Evolutionary conservation across 2,113 vertebrate genomes (phyloP).

Genomic region (Oxygymnocypris stewartii): DNA sequence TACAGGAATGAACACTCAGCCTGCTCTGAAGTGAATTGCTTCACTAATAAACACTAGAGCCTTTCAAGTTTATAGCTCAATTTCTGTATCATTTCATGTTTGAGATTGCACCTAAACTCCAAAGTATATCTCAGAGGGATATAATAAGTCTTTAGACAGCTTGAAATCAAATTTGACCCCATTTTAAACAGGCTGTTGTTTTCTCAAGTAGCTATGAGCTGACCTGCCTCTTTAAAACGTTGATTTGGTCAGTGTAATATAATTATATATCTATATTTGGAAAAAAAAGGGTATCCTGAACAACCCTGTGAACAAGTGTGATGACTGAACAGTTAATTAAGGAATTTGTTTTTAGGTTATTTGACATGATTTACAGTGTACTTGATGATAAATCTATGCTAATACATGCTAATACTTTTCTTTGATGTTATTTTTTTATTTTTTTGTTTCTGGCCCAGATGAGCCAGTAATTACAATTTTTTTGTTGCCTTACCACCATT

Average conservation of each 20-base stretch:
- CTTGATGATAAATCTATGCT: not conserved
- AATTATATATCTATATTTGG: not conserved
- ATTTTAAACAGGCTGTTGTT: not conserved
- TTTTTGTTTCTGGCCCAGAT: too few species aligned
- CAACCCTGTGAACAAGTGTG: too few species aligned
- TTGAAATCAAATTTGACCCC: not conserved
- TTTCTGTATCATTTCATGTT: not conserved
- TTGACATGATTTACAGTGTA: not conserved
- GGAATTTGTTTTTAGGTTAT: not conserved
- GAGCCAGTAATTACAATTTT: too few species aligned
- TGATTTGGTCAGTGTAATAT: not conserved
- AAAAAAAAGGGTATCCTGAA: not conserved
- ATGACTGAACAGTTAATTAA: too few species aligned
- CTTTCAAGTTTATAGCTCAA: constrained; percentile 19
- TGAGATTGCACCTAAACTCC: not conserved
- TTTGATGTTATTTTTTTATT: too few species aligned
- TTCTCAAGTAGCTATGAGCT: not conserved
- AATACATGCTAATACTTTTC: too few species aligned
- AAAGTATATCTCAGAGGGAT: not conserved
- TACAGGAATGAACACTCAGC: constrained; percentile 11
- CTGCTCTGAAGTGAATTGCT: constrained; percentile 18
- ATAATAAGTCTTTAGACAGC: not conserved
- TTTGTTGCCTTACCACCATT: too few species aligned
- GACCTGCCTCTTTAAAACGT: not conserved
- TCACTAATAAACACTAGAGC: not conserved